Evolutionary conservation across 2,797 vertebrate species (phyloP), one percentile per base, ranked within the genome.

Genomic region (Alauda arvensis): DNA sequence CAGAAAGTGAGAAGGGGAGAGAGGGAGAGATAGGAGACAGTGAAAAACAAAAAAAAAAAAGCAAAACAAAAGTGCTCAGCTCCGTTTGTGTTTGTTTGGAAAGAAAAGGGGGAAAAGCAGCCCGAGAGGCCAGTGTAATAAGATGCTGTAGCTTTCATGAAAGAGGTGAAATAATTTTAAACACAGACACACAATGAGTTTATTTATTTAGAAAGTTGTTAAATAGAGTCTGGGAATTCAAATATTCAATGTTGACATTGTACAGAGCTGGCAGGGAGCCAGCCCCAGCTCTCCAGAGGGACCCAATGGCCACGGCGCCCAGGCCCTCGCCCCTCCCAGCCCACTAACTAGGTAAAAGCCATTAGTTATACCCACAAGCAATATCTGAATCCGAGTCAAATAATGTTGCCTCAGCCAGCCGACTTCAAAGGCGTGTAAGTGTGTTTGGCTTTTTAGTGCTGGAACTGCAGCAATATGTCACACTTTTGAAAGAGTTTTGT

Each of bases 161-260:
- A 96, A 96, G 97, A 96, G 97, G 96, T 97, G 97, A 97, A 98
- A 98, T 98, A 97, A 97, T 97, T 98, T 98, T 97, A 97, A 98
- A 98, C 97, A 97, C 96, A 97, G 97, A 97, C 97, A 97, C 97
- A 98, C 98, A 98, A 98, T 98, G 97, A 98, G 98, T 98, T 98
- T 98, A 98, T 99, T 99, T 98, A 99, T 98, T 98, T 98, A 98
- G 98, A 98, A 97, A 97, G 97, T 97, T 97, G 98, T 99, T 98
- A 99, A 98, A 99, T 98, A 98, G 96, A 98, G 97, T 99, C 98
- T 98, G 98, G 98, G 98, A 98, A 98, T 99, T 99, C 98, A 98
- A 98, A 99, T 99, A 98, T 98, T 99, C 98, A 98, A 97, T 98
- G 98, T 98, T 98, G 98, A 99, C 98, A 98, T 98, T 98, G 98